Evolutionary conservation across 2,888 invertebrate genomes (phyloP).

Genomic region (Caprella mutica): DNA sequence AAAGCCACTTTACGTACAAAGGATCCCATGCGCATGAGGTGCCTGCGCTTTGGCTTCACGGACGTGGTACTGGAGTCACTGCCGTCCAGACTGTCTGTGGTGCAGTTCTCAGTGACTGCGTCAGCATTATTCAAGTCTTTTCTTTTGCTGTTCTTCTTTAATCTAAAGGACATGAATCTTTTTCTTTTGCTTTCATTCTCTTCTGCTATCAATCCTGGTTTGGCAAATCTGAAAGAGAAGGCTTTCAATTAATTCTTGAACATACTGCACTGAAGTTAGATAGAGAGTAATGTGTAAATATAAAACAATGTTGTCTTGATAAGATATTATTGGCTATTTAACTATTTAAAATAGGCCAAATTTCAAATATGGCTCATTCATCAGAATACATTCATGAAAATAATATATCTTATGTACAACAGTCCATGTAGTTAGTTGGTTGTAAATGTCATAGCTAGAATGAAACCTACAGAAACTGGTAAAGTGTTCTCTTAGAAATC

Average conservation of each 20-base stretch:
- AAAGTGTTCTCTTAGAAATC: too few relatives aligned
- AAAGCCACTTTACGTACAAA: slow-evolving; percentile 30
- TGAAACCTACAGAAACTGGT: too few relatives aligned
- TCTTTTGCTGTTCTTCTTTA: slow-evolving; percentile 27
- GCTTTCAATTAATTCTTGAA: background rate
- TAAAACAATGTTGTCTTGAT: too few relatives aligned
- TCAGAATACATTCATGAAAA: too few relatives aligned
- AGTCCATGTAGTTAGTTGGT: too few relatives aligned
- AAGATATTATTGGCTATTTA: too few relatives aligned
- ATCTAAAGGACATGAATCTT: slow-evolving; percentile 30
- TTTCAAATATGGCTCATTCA: too few relatives aligned
- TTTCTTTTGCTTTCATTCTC: slow-evolving; percentile 25
- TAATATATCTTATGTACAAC: too few relatives aligned
- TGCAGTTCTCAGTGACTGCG: slow-evolving; percentile 17
- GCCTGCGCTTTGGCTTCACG: slow-evolving; percentile 31
- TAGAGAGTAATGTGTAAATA: background rate
- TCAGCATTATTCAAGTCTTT: slow-evolving; percentile 16
- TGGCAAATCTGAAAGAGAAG: slow-evolving; percentile 20
- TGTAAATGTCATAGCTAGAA: too few relatives aligned
- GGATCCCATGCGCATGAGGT: slow-evolving; percentile 30
- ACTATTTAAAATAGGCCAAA: too few relatives aligned
- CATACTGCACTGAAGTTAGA: background rate
- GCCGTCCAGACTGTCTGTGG: slow-evolving; percentile 6
- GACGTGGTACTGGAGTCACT: slow-evolving; percentile 12
- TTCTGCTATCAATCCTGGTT: slow-evolving; percentile 26